Conservation (phyloP, 1,140 invertebrate species). For the Cydia strobilella region DNA sequence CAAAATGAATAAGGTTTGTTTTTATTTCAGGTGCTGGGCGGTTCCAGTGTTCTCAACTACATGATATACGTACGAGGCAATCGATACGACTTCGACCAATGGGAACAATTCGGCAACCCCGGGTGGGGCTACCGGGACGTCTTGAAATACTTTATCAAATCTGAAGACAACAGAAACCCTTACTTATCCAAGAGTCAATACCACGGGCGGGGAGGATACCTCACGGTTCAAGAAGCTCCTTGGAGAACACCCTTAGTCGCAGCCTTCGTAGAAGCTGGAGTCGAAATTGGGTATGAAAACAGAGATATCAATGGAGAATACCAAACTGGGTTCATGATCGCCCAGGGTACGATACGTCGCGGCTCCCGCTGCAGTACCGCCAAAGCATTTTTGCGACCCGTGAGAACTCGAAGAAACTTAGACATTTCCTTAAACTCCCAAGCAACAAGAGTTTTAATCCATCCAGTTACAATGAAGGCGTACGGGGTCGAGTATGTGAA, state of each 20-base stretch:
- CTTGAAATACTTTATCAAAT: constrained; percentile 94
- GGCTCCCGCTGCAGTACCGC: constrained; percentile 94
- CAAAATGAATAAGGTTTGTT: constrained; percentile 2
- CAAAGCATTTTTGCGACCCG: constrained; percentile 92
- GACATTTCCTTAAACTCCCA: constrained; percentile 89
- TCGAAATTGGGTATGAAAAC: constrained; percentile 92
- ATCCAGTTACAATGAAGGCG: constrained; percentile 86
- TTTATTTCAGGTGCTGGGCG: constrained; percentile 86
- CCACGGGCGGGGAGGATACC: constrained; percentile 87
- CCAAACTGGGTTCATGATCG: constrained; percentile 93
- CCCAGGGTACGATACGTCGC: constrained; percentile 92
- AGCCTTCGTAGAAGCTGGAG: constrained; percentile 92
- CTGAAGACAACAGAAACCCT: constrained; percentile 93
- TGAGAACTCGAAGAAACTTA: constrained; percentile 88
- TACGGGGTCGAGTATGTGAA: constrained; percentile 88
- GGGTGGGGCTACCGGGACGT: constrained; percentile 95
- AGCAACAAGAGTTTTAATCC: constrained; percentile 86
- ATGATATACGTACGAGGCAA: constrained; percentile 96
- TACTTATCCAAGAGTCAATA: constrained; percentile 87
- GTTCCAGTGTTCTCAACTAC: constrained; percentile 95
- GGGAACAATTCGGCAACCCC: constrained; percentile 92
- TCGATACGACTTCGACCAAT: constrained; percentile 92
- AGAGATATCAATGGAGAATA: constrained; percentile 92
- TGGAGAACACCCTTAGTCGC: constrained; percentile 90
- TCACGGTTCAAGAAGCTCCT: constrained; percentile 92